These are phyloP conservation scores for Sardinella longiceps DNA, from an alignment of 2,797 vertebrate species.

Conservation along the genomic window DNA sequence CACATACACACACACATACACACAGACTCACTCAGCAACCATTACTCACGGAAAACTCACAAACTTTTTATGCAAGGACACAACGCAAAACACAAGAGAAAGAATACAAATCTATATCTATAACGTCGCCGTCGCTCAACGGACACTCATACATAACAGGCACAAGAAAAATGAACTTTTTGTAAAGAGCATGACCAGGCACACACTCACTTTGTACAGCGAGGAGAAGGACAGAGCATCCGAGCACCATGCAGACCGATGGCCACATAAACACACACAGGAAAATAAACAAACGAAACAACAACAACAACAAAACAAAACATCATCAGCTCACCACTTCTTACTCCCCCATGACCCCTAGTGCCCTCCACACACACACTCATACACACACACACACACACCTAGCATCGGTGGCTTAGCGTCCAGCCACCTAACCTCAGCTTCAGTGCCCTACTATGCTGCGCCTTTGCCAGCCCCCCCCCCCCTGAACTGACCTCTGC, in stretches of 20 bases:
- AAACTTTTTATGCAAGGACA: constrained; percentile 51
- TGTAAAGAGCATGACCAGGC: constrained; percentile 30
- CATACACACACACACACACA: background rate
- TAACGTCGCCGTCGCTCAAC: background rate
- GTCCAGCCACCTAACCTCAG: constrained; percentile 42
- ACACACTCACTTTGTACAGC: constrained; percentile 36
- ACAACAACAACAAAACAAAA: too few species aligned
- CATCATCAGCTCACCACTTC: background rate
- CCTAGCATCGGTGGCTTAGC: background rate
- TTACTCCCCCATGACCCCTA: background rate
- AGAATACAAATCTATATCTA: constrained; percentile 5
- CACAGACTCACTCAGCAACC: constrained; percentile 2
- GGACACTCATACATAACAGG: constrained; percentile 51
- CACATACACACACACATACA: constrained; percentile 8
- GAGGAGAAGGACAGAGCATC: constrained; percentile 6
- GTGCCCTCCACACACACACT: background rate
- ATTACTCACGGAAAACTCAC: constrained; percentile 1
- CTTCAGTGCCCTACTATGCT: constrained; percentile 76
- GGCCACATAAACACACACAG: background rate
- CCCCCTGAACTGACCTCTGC: constrained; percentile 46
- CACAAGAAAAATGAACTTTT: constrained; percentile 55
- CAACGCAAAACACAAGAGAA: constrained; percentile 50
- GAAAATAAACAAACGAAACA: too few species aligned
- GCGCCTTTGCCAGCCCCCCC: constrained; percentile 71
- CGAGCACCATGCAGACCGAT: constrained; percentile 11